Evolutionary conservation across 2,113 vertebrate genomes (phyloP).

Genomic region (Hipposideros armiger): DNA sequence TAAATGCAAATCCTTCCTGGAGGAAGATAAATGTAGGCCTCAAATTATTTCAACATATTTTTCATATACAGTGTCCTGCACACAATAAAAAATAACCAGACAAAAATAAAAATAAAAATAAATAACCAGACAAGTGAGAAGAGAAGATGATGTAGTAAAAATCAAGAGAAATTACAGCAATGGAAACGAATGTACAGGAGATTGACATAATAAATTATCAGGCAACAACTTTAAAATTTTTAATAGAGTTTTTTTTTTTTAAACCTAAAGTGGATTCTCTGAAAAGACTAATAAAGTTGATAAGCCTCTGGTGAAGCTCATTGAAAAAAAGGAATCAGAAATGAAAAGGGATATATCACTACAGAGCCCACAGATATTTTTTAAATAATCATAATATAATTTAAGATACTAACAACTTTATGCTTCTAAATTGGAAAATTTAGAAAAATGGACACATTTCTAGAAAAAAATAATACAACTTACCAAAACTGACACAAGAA

Average conservation of each 20-base stretch:
- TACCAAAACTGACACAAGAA: background rate
- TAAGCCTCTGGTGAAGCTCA: background rate
- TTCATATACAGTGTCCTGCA: background rate
- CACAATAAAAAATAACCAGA: background rate
- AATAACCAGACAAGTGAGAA: background rate
- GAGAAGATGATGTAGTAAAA: background rate
- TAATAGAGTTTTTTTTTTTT: background rate
- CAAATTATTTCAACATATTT: background rate
- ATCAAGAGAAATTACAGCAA: background rate
- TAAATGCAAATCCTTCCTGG: background rate
- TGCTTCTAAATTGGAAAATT: background rate
- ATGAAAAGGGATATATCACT: background rate
- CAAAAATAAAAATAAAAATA: no score
- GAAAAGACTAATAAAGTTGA: background rate
- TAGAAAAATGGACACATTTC: background rate
- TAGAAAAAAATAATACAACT: background rate
- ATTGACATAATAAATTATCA: background rate
- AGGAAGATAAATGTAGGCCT: background rate
- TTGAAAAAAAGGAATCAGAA: slow-evolving; percentile 23
- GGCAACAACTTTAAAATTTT: background rate
- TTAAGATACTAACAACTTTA: background rate
- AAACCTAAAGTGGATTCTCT: background rate
- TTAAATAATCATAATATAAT: background rate
- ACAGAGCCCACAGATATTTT: background rate
- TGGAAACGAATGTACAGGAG: background rate